Evolutionary conservation across 2,113 vertebrate species (phyloP).

Genomic region (Euleptes europaea): DNA sequence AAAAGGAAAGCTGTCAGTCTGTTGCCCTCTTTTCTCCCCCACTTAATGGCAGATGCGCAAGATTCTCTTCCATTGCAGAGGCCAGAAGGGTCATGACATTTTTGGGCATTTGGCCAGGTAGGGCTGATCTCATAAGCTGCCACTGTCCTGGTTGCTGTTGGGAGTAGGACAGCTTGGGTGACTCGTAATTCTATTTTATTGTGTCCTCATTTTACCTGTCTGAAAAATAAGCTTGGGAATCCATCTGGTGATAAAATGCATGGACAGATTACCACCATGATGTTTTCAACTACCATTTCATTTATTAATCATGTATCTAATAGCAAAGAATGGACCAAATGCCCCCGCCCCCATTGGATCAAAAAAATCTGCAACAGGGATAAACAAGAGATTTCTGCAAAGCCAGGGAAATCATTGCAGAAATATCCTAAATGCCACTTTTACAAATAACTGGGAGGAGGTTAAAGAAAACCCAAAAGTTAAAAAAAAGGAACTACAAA

Average conservation of each 20-base stretch:
- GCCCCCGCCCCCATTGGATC: too few species aligned
- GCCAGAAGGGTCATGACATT: slow-evolving; percentile 20
- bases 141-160: slow-evolving; percentile 53
- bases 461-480: too few species aligned
- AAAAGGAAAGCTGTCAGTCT: slow-evolving; percentile 18
- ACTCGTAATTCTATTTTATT: slow-evolving; percentile 58
- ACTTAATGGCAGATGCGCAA: slow-evolving; percentile 14
- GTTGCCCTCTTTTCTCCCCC: not conserved
- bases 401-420: too few species aligned
- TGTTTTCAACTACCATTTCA: slow-evolving; percentile 50
- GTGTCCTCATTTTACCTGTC: slow-evolving; percentile 51
- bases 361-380: too few species aligned
- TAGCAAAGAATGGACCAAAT: too few species aligned
- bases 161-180: slow-evolving; percentile 18
- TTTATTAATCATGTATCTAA: slow-evolving; percentile 32
- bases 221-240: slow-evolving; percentile 21
- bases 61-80: slow-evolving; percentile 10
- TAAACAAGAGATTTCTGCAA: too few species aligned
- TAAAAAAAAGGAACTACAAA: too few species aligned
- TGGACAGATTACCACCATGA: slow-evolving; percentile 34
- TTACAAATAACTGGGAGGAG: too few species aligned
- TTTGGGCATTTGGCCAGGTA: slow-evolving; percentile 55
- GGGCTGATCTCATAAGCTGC: slow-evolving; percentile 65
- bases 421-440: too few species aligned
- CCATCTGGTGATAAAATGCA: slow-evolving; percentile 45